Conservation (phyloP, 2,113 vertebrate species). For the Nesospiza acunhae region DNA sequence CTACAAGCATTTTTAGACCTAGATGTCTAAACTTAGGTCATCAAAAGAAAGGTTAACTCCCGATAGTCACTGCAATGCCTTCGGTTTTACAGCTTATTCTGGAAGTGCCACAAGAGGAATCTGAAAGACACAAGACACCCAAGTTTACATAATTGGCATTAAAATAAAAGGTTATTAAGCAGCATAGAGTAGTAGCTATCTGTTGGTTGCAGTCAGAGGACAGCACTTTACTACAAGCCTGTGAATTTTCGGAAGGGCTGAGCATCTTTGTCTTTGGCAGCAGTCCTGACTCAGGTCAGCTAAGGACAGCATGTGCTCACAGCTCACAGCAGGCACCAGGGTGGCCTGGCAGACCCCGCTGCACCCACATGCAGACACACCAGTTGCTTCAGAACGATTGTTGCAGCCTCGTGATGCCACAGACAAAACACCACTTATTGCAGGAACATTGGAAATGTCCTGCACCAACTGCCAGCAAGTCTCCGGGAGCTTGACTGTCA, state of each 20-base stretch:
- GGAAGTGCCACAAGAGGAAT: slow-evolving; percentile 35
- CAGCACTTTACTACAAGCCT: neutral
- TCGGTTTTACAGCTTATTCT: slow-evolving; percentile 39
- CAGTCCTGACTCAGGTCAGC: neutral
- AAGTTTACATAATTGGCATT: neutral
- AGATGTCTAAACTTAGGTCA: slow-evolving; percentile 32
- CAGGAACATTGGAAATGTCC: neutral
- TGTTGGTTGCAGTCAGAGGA: neutral
- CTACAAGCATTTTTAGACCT: slow-evolving; percentile 57
- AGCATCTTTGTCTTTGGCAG: neutral
- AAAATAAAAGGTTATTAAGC: neutral
- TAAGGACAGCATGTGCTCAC: neutral
- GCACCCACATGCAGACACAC: neutral
- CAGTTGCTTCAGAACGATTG: neutral
- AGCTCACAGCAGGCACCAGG: neutral
- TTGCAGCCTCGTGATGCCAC: neutral
- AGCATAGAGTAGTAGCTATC: neutral
- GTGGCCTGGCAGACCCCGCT: neutral
- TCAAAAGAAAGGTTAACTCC: slow-evolving; percentile 41
- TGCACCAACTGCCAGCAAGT: neutral
- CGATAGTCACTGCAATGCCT: slow-evolving; percentile 42
- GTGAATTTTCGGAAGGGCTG: neutral
- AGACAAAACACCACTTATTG: neutral
- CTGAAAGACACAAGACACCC: slow-evolving; percentile 58
- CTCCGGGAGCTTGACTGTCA: slow-evolving; percentile 10